A percentile compares a stretch with the other conserved stretches of the same genome.
Conservation (phyloP, 2,113 vertebrate species). For the Speoplatyrhinus poulsoni region DNA sequence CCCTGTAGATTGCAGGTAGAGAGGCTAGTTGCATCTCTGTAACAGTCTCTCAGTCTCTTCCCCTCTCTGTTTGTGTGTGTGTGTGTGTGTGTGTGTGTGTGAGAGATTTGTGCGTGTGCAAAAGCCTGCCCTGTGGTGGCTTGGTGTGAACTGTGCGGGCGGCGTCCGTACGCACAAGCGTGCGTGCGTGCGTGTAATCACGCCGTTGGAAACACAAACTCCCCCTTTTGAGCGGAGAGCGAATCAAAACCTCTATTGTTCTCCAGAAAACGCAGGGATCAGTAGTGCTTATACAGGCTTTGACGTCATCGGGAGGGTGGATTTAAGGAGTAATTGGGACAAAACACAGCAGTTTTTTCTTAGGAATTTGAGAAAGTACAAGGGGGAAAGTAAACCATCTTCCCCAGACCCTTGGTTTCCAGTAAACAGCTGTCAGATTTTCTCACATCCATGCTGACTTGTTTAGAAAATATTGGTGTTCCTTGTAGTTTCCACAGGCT, state of each 20-base stretch:
- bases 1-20: too few species aligned
- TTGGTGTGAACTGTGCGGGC: too few species aligned
- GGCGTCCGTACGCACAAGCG: too few species aligned
- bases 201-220: too few species aligned
- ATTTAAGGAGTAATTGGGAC: slow-evolving; percentile 59
- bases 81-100: too few species aligned
- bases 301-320: slow-evolving; percentile 31
- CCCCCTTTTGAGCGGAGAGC: background rate
- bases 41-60: too few species aligned
- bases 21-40: too few species aligned
- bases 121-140: too few species aligned
- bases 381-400: slow-evolving; percentile 11
- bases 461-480: slow-evolving; percentile 51
- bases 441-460: slow-evolving; percentile 48
- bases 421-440: slow-evolving; percentile 19
- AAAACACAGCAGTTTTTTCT: slow-evolving; percentile 50
- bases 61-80: too few species aligned
- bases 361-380: slow-evolving; percentile 44
- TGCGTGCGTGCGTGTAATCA: too few species aligned
- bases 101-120: too few species aligned
- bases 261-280: slow-evolving; percentile 9
- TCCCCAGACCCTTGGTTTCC: background rate
- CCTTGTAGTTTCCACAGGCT: slow-evolving; percentile 5
- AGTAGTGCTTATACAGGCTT: slow-evolving; percentile 49
- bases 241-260: slow-evolving; percentile 52